Conservation (phyloP, 2,797 vertebrate genomes). For the Coluber constrictor region DNA sequence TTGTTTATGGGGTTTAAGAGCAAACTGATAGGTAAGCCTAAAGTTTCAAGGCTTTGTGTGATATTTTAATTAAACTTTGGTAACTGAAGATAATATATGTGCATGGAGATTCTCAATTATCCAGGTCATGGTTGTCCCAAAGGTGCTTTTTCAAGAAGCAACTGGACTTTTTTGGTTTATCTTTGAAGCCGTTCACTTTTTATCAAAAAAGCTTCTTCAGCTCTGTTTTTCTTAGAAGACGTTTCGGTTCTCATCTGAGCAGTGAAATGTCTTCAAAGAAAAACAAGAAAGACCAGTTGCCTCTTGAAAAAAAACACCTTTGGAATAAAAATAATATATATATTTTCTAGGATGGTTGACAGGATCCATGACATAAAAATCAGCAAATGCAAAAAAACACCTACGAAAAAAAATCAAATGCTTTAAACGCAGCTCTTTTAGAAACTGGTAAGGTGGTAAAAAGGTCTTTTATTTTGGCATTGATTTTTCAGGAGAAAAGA, state of each 20-base stretch:
- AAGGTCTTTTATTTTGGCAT: neutral
- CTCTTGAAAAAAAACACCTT: no score
- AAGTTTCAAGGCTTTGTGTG: neutral
- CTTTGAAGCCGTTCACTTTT: no score
- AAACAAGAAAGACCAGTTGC: no score
- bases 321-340: neutral
- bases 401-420: neutral
- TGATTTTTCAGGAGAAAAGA: neutral
- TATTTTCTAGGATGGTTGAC: neutral
- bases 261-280: no score
- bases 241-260: no score
- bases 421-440: neutral
- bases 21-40: neutral
- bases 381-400: neutral
- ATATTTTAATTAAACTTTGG: neutral
- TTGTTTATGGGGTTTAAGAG: neutral
- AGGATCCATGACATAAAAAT: neutral
- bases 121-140: no score
- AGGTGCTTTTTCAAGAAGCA: no score
- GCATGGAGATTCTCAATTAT: no score
- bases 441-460: neutral
- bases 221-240: no score
- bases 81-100: neutral
- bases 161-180: no score
- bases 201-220: no score